phyloP scores from a whole-genome alignment of 2,113 vertebrate genomes.

The Atractosteus spatula region DNA sequence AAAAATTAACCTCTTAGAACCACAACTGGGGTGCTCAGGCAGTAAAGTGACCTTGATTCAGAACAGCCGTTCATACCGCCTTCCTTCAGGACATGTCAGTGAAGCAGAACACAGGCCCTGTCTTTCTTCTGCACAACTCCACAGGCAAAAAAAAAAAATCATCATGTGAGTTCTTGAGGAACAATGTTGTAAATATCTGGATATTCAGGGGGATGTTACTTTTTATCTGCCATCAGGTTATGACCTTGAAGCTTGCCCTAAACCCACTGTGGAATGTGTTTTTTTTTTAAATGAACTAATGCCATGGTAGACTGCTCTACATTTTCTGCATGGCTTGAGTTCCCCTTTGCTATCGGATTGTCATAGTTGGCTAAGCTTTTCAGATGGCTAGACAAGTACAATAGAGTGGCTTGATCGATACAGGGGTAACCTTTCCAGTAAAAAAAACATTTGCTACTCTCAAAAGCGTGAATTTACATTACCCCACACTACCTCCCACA shows the following conservation, averaged over 20 bases:
- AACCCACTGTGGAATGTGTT: no score
- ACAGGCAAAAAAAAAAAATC: no score
- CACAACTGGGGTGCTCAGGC: no score
- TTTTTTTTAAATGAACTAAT: neutral
- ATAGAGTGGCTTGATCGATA: neutral
- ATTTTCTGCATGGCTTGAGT: neutral
- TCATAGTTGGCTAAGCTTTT: neutral
- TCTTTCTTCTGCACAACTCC: no score
- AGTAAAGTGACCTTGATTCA: no score
- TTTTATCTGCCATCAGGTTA: neutral
- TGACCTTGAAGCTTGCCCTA: neutral
- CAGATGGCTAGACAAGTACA: neutral
- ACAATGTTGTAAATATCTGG: no score
- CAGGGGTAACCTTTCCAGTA: neutral
- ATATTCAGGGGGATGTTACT: no score
- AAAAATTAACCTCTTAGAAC: no score
- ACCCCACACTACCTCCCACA: neutral
- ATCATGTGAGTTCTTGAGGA: no score
- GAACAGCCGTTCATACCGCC: no score
- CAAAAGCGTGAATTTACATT: neutral
- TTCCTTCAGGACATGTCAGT: no score
- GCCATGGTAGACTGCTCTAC: neutral
- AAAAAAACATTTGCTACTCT: neutral
- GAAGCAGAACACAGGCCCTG: no score
- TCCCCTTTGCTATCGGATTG: neutral